Percentiles rank a stretch among this genome's conserved stretches.
phyloP scores from a whole-genome alignment of 2,888 invertebrate genomes.

The Cybosia mesomella region DNA sequence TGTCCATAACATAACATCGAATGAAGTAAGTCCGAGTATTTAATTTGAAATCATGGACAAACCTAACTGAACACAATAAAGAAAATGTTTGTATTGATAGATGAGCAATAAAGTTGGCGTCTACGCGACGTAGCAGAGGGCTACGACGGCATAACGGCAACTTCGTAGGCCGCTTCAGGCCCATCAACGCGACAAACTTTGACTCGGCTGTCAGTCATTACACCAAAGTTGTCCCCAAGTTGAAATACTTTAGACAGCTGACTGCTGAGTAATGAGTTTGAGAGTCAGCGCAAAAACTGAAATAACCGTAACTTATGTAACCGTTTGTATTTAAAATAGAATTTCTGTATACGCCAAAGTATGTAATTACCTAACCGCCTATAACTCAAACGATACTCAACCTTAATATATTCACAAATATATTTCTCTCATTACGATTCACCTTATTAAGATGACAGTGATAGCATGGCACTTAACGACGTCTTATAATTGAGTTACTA shows the following conservation, averaged over 20 bases:
- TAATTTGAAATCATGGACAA: neutral
- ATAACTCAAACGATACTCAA: neutral
- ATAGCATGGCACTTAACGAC: too few relatives aligned
- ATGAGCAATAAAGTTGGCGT: slow-evolving; percentile 15
- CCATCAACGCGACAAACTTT: slow-evolving; percentile 55
- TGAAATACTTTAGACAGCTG: slow-evolving; percentile 66
- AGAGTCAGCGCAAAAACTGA: slow-evolving; percentile 64
- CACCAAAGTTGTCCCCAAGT: slow-evolving; percentile 57
- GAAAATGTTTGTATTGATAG: slow-evolving; percentile 13
- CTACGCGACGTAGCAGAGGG: slow-evolving; percentile 31
- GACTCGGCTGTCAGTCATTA: slow-evolving; percentile 69
- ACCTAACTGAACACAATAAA: neutral
- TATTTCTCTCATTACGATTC: neutral
- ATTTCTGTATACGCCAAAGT: slow-evolving; percentile 17
- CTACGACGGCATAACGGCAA: slow-evolving; percentile 39
- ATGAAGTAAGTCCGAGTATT: neutral
- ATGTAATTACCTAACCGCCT: slow-evolving; percentile 17
- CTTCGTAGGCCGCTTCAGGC: slow-evolving; percentile 24
- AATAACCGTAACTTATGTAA: slow-evolving; percentile 29
- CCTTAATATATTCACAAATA: neutral
- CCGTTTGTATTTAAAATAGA: slow-evolving; percentile 27
- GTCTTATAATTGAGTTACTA: neutral
- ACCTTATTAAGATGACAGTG: neutral
- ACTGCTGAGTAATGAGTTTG: slow-evolving; percentile 77
- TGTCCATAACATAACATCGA: neutral